Evolutionary conservation across 1,140 invertebrate genomes (phyloP).

Genomic region (Solenopsis fugax): DNA sequence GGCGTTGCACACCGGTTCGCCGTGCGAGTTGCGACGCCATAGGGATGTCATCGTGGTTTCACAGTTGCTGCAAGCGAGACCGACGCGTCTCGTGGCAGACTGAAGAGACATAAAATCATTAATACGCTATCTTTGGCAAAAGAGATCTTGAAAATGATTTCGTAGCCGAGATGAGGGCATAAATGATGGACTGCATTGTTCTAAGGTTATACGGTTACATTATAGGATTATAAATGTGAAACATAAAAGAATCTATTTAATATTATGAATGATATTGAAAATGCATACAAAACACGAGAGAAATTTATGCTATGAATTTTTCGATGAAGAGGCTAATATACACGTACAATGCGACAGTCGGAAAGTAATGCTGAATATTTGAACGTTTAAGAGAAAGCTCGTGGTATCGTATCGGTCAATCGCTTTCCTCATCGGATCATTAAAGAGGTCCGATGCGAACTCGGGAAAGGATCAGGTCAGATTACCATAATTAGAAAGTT

Average conservation of each 20-base stretch:
- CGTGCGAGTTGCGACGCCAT: conserved; percentile 95
- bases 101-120: conserved; percentile 73
- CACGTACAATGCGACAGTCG: neutral
- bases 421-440: conserved; percentile 3
- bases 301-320: neutral
- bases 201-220: neutral
- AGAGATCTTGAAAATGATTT: conserved; percentile 14
- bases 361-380: neutral
- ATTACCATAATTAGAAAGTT: conserved; percentile 53
- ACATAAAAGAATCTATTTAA: neutral
- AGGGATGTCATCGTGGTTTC: conserved; percentile 92
- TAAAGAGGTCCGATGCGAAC: neutral
- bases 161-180: conserved; percentile 12
- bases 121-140: neutral
- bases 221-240: neutral
- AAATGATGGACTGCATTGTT: conserved; percentile 11
- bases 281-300: neutral
- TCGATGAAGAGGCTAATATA: neutral
- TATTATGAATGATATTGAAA: conserved; percentile 2
- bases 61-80: conserved; percentile 97
- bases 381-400: neutral
- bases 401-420: neutral
- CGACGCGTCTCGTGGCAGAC: conserved; percentile 91
- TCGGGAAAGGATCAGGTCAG: conserved; percentile 23
- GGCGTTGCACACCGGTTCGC: conserved; percentile 96